phyloP scores from a whole-genome alignment of 1,140 invertebrate genomes.

The Drosophila gunungcola region DNA sequence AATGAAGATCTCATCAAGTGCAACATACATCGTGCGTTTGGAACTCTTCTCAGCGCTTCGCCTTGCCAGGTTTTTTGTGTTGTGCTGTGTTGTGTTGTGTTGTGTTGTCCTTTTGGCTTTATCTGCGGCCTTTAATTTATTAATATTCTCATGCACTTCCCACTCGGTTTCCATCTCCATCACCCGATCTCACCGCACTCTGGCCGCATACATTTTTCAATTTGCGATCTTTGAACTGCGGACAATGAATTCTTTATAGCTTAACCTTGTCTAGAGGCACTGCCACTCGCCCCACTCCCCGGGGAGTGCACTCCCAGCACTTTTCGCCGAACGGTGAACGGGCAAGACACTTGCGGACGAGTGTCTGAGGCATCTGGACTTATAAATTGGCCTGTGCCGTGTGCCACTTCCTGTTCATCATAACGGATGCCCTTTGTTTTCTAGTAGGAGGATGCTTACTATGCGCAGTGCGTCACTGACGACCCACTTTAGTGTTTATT shows the following conservation, averaged over 20 bases:
- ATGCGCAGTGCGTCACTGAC: slow-evolving; percentile 18
- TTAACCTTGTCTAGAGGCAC: slow-evolving; percentile 66
- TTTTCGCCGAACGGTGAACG: slow-evolving; percentile 28
- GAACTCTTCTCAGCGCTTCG: slow-evolving; percentile 1
- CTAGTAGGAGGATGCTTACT: neutral
- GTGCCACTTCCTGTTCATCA: slow-evolving; percentile 54
- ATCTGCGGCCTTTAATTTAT: slow-evolving; percentile 82
- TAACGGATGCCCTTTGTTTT: slow-evolving; percentile 39
- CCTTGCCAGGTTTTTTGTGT: slow-evolving; percentile 54
- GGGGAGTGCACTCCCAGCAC: slow-evolving; percentile 1
- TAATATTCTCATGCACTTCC: slow-evolving; percentile 75
- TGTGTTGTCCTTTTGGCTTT: slow-evolving; percentile 68
- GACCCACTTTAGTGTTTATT: slow-evolving; percentile 55
- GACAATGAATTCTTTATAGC: slow-evolving; percentile 81
- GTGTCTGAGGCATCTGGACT: slow-evolving; percentile 23
- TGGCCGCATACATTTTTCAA: slow-evolving; percentile 74
- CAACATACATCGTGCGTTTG: slow-evolving; percentile 67
- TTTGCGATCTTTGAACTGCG: slow-evolving; percentile 80
- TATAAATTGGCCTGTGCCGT: slow-evolving; percentile 53
- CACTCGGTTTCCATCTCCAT: slow-evolving; percentile 35
- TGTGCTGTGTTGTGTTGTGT: slow-evolving; percentile 62
- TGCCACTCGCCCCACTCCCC: slow-evolving; percentile 6
- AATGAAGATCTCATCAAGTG: slow-evolving; percentile 81
- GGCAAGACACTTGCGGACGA: neutral
- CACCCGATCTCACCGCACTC: neutral